Conservation (phyloP, 35 echinoderm and acorn worm genomes). For the Apostichopus japonicus region DNA sequence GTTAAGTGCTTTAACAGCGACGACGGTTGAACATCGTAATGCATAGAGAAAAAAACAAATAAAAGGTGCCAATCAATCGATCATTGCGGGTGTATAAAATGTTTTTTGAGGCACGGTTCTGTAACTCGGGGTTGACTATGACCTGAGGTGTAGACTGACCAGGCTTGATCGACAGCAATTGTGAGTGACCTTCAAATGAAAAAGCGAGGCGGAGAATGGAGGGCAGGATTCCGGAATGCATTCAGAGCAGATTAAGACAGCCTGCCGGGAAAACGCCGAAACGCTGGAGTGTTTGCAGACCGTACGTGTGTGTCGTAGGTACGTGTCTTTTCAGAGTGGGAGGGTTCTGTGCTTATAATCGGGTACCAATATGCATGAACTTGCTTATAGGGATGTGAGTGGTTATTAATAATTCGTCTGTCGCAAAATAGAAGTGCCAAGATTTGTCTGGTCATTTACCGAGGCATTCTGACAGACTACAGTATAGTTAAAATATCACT, state of each 20-base stretch:
- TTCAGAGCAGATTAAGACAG: not conserved
- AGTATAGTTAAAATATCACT: too few relatives aligned
- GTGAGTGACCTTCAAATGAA: not conserved
- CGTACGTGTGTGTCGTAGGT: too few relatives aligned
- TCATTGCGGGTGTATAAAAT: conserved; percentile 12
- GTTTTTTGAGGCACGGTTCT: conserved; percentile 7
- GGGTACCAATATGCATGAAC: too few relatives aligned
- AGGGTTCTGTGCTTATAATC: too few relatives aligned
- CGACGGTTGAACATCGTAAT: not conserved
- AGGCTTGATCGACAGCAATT: conserved; percentile 21
- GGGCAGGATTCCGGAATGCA: not conserved
- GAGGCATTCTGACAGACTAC: too few relatives aligned
- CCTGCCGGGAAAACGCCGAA: too few relatives aligned
- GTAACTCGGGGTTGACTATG: not conserved
- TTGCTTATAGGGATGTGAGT: too few relatives aligned
- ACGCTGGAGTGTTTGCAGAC: too few relatives aligned
- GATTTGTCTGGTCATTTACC: too few relatives aligned
- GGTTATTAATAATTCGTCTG: too few relatives aligned
- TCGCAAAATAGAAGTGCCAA: too few relatives aligned
- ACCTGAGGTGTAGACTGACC: not conserved
- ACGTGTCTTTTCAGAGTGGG: too few relatives aligned
- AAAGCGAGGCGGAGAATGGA: not conserved
- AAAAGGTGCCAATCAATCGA: conserved; percentile 36
- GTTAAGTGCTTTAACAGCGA: conserved; percentile 22
- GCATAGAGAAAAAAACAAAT: conserved; percentile 2